Conservation (phyloP, 2,797 vertebrate species). For the Ispidina lecontei region DNA sequence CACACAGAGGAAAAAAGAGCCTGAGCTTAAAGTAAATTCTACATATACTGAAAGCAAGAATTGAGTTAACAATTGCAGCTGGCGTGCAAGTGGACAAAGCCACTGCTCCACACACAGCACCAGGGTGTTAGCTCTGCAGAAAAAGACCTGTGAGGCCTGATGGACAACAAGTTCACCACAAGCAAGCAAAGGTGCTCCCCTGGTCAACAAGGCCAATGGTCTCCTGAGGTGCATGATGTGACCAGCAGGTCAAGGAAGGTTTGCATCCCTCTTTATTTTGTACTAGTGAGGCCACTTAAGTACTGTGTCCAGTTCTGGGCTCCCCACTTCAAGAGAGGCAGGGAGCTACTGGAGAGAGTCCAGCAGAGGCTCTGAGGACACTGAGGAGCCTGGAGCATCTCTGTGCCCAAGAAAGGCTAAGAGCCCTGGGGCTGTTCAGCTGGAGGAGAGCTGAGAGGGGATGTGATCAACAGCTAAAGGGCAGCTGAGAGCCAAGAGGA, state of each 20-base stretch:
- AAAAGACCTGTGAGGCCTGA: not conserved
- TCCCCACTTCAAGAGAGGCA: not conserved
- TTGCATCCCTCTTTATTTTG: not conserved
- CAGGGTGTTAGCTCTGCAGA: accelerated
- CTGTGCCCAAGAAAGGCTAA: not conserved
- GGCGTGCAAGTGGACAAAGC: not conserved
- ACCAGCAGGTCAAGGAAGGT: not conserved
- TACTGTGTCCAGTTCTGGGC: not conserved
- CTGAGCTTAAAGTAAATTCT: not conserved
- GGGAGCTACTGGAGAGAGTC: not conserved
- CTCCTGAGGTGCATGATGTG: not conserved
- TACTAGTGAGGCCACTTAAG: not conserved
- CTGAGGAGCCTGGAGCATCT: not conserved
- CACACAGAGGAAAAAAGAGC: not conserved
- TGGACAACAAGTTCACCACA: not conserved
- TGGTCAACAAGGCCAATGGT: not conserved
- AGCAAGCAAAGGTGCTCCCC: too few relatives aligned
- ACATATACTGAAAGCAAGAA: not conserved
- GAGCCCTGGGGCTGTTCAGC: not conserved
- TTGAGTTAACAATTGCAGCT: not conserved
- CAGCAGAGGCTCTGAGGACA: not conserved
- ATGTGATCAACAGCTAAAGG: not conserved
- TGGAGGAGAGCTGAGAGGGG: not conserved
- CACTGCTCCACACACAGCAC: accelerated
- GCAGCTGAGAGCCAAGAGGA: not conserved